A percentile compares a stretch with the other conserved stretches of the same genome.
Conservation (phyloP, 1,140 invertebrate genomes). For the Drosophila takahashii region DNA sequence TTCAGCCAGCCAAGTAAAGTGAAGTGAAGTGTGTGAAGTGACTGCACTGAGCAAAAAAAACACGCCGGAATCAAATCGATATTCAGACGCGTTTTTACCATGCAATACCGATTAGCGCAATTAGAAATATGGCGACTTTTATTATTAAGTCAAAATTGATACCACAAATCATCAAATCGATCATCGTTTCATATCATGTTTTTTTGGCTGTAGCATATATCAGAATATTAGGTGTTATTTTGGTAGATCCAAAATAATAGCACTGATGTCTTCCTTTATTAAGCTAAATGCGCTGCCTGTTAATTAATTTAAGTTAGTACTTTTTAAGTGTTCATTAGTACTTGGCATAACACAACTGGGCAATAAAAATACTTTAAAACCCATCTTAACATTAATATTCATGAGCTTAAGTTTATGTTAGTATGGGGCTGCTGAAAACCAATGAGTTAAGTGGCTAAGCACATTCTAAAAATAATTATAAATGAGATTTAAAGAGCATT, state of each 20-base stretch:
- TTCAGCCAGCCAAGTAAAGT: slow-evolving; percentile 41
- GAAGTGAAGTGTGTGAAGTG: slow-evolving; percentile 58
- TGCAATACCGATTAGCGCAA: too few relatives aligned
- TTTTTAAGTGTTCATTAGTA: background rate
- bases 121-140: too few relatives aligned
- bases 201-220: too few relatives aligned
- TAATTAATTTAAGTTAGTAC: background rate
- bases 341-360: background rate
- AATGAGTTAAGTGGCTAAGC: background rate
- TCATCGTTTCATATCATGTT: too few relatives aligned
- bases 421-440: background rate
- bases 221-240: too few relatives aligned
- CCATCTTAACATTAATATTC: slow-evolving; percentile 5
- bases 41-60: slow-evolving; percentile 28
- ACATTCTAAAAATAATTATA: background rate
- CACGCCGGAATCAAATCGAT: too few relatives aligned
- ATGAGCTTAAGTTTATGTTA: background rate
- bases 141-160: too few relatives aligned
- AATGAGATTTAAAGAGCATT: background rate
- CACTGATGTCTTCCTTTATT: background rate
- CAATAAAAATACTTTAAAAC: slow-evolving; percentile 1
- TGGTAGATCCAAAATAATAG: background rate
- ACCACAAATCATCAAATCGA: too few relatives aligned
- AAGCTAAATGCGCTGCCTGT: background rate
- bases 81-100: too few relatives aligned